Evolutionary conservation across 2,888 invertebrate genomes (phyloP).

Genomic region (Petrophora chlorosata): DNA sequence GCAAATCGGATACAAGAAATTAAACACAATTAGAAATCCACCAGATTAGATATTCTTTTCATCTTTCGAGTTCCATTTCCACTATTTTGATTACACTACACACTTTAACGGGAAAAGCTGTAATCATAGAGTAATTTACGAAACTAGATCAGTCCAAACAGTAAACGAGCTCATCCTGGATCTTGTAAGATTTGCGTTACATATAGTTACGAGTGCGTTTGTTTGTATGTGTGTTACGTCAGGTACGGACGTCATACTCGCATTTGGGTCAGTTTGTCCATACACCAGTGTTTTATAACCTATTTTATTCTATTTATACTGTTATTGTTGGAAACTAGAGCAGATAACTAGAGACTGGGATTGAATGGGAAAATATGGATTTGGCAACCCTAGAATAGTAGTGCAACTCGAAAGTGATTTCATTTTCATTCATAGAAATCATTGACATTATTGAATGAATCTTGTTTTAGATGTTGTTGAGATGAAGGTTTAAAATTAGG

Average conservation of each 20-base stretch:
- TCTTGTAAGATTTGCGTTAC: constrained; percentile 46
- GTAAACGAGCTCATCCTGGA: constrained; percentile 55
- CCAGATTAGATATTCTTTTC: constrained; percentile 10
- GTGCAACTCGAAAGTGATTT: constrained; percentile 19
- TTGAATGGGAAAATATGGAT: constrained; percentile 30
- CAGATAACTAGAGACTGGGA: constrained; percentile 47
- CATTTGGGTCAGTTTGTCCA: constrained; percentile 76
- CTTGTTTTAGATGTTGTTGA: neutral
- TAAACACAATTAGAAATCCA: constrained; percentile 1
- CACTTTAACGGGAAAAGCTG: constrained; percentile 28
- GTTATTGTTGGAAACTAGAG: constrained; percentile 53
- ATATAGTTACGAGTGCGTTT: no score
- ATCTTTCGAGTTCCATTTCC: constrained; percentile 7
- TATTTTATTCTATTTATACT: constrained; percentile 67
- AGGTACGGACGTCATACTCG: constrained; percentile 65
- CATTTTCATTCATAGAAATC: constrained; percentile 21
- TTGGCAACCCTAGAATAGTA: constrained; percentile 31
- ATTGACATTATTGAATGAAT: constrained; percentile 13
- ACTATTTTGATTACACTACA: constrained; percentile 23
- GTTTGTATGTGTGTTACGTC: no score
- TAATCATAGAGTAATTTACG: constrained; percentile 31
- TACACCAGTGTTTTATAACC: constrained; percentile 69
- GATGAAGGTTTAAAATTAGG: neutral
- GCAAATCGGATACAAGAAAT: no score
- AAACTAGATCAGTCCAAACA: constrained; percentile 56